These are phyloP conservation scores for Microcaecilia unicolor DNA, from an alignment of 2,797 vertebrate species.

Conservation along the genomic window DNA sequence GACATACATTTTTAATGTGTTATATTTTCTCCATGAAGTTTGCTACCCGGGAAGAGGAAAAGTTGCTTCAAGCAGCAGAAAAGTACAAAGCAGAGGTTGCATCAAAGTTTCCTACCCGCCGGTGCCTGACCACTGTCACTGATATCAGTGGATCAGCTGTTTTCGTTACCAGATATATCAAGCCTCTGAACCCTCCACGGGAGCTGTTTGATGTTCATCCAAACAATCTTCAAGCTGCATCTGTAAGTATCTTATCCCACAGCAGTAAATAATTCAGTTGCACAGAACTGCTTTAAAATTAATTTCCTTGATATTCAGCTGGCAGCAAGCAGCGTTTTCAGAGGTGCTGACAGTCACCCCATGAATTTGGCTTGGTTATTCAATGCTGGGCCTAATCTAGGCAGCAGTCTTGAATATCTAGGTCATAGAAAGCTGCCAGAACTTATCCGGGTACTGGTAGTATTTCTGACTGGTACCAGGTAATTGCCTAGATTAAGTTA, in stretches of 20 bases:
- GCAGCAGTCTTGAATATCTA: too few relatives aligned
- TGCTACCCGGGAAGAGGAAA: slow-evolving; percentile 85
- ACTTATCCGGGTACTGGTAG: too few relatives aligned
- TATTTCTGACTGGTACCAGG: too few relatives aligned
- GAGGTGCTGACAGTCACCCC: too few relatives aligned
- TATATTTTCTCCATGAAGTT: slow-evolving; percentile 63
- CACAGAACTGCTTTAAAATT: too few relatives aligned
- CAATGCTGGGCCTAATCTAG: too few relatives aligned
- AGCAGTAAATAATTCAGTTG: too few relatives aligned
- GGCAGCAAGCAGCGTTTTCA: too few relatives aligned
- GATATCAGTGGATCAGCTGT: slow-evolving; percentile 86
- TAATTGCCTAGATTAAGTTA: too few relatives aligned
- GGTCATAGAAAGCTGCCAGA: too few relatives aligned
- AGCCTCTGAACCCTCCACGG: slow-evolving; percentile 74
- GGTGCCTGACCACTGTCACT: slow-evolving; percentile 75
- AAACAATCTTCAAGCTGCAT: slow-evolving; percentile 54
- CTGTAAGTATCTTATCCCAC: slow-evolving; percentile 63
- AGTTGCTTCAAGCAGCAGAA: slow-evolving; percentile 73
- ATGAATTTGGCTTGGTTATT: too few relatives aligned
- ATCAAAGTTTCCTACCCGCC: slow-evolving; percentile 63
- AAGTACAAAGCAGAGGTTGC: slow-evolving; percentile 72
- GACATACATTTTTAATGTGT: neutral
- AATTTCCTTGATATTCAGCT: too few relatives aligned
- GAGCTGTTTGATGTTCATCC: slow-evolving; percentile 67
- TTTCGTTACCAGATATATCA: slow-evolving; percentile 83